Conservation (phyloP, 2,888 invertebrate species). For the Suillia variegata region DNA sequence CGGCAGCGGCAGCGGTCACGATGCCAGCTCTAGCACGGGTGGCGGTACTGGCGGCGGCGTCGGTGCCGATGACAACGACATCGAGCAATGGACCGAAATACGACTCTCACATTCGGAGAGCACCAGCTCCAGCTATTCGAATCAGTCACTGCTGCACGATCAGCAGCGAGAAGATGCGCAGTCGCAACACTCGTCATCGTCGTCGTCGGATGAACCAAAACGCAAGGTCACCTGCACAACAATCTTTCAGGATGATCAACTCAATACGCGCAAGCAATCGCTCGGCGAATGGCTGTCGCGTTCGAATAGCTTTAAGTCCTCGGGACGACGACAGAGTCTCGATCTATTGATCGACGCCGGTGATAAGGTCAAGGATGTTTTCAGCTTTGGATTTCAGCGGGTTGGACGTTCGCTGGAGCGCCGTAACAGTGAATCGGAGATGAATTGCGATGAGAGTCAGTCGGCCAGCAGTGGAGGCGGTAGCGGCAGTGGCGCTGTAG, state of each 20-base stretch:
- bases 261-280: conserved; percentile 57
- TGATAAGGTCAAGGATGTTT: conserved; percentile 81
- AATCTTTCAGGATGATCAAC: conserved; percentile 53
- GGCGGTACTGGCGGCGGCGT: conserved; percentile 44
- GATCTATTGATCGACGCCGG: conserved; percentile 79
- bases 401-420: conserved; percentile 73
- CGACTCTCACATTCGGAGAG: conserved; percentile 60
- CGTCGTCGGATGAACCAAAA: conserved; percentile 57
- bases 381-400: conserved; percentile 77
- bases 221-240: conserved; percentile 60
- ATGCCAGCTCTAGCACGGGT: conserved; percentile 22
- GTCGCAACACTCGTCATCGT: conserved; percentile 53
- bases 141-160: conserved; percentile 56
- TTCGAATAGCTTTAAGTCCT: conserved; percentile 56
- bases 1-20: conserved; percentile 14
- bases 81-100: conserved; percentile 62
- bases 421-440: conserved; percentile 73
- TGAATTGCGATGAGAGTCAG: conserved; percentile 57
- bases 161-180: conserved; percentile 50
- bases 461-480: conserved; percentile 25
- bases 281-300: conserved; percentile 57
- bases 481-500: conserved; percentile 23
- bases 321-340: conserved; percentile 71
- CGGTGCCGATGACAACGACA: conserved; percentile 48
- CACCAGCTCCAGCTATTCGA: conserved; percentile 60